phyloP scores from a whole-genome alignment of 35 echinoderm and acorn worm genomes.

The Ptychodera flava region DNA sequence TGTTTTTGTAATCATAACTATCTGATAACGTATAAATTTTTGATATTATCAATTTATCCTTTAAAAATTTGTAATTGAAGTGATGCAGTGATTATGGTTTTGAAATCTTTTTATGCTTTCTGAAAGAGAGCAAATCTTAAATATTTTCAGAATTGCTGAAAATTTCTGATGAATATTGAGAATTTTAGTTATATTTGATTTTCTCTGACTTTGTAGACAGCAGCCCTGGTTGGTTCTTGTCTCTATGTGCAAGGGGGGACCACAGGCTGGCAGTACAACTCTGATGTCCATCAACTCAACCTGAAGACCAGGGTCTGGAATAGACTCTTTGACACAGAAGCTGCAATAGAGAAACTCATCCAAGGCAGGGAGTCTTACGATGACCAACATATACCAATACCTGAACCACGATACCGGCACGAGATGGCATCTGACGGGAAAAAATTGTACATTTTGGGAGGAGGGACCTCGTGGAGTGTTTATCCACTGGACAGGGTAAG shows the following conservation, averaged over 20 bases:
- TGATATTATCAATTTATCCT: no score
- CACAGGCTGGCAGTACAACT: constrained; percentile 76
- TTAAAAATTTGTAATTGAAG: no score
- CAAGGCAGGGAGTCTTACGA: neutral
- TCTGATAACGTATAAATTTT: no score
- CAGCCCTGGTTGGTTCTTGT: constrained; percentile 23
- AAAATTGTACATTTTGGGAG: constrained; percentile 76
- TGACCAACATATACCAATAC: constrained; percentile 10
- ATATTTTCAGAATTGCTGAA: no score
- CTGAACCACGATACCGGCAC: constrained; percentile 73
- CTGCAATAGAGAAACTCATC: constrained; percentile 9
- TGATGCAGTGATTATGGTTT: no score
- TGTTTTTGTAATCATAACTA: no score
- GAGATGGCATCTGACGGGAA: constrained; percentile 75
- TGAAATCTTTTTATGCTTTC: no score
- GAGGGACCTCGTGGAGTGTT: constrained; percentile 50
- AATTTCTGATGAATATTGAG: no score
- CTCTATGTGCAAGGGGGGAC: constrained; percentile 85
- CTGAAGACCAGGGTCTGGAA: constrained; percentile 59
- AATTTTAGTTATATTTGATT: no score
- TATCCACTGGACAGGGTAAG: constrained; percentile 71
- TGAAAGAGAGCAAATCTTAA: no score
- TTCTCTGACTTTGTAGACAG: constrained; percentile 56
- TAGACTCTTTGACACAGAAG: constrained; percentile 46
- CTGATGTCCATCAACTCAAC: constrained; percentile 53